These are phyloP conservation scores for Rachycentron canadum DNA, from an alignment of 2,797 vertebrate genomes.

Conservation along the genomic window DNA sequence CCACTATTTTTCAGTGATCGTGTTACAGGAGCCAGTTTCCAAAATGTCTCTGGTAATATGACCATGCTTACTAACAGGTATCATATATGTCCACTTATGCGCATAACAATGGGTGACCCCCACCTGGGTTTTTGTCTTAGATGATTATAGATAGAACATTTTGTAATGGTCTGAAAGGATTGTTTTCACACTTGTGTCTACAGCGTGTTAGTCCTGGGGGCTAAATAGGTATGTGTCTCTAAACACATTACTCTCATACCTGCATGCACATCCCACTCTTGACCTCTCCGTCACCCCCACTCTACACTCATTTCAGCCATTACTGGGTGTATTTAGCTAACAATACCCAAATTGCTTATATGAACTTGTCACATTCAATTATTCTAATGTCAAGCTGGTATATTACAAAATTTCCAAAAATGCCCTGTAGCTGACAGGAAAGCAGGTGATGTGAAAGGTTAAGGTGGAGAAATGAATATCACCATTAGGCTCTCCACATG, in stretches of 20 bases:
- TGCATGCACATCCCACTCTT: slow-evolving; percentile 61
- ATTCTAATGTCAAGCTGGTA: slow-evolving; percentile 52
- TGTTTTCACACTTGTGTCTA: slow-evolving; percentile 48
- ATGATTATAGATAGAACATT: slow-evolving; percentile 39
- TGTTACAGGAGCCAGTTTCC: slow-evolving; percentile 64
- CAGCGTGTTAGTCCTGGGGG: slow-evolving; percentile 65
- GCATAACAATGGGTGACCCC: slow-evolving; percentile 67
- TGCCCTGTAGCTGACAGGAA: slow-evolving; percentile 62
- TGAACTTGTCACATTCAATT: slow-evolving; percentile 72
- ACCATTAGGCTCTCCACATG: slow-evolving; percentile 59
- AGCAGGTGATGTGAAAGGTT: slow-evolving; percentile 59
- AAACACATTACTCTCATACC: slow-evolving; percentile 79
- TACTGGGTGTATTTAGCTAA: slow-evolving; percentile 63
- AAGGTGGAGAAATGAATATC: slow-evolving; percentile 63
- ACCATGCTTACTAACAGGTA: slow-evolving; percentile 72
- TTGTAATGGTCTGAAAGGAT: slow-evolving; percentile 42
- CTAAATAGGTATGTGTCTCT: slow-evolving; percentile 80
- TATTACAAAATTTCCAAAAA: slow-evolving; percentile 49
- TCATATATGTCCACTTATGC: slow-evolving; percentile 64
- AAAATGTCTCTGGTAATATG: slow-evolving; percentile 70
- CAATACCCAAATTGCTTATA: slow-evolving; percentile 67
- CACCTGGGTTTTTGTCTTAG: slow-evolving; percentile 74
- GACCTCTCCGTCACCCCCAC: slow-evolving; percentile 49
- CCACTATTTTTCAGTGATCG: slow-evolving; percentile 64
- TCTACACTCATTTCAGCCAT: slow-evolving; percentile 41